Evolutionary conservation across 2,797 vertebrate genomes (phyloP).

Genomic region (Alectoris magna): DNA sequence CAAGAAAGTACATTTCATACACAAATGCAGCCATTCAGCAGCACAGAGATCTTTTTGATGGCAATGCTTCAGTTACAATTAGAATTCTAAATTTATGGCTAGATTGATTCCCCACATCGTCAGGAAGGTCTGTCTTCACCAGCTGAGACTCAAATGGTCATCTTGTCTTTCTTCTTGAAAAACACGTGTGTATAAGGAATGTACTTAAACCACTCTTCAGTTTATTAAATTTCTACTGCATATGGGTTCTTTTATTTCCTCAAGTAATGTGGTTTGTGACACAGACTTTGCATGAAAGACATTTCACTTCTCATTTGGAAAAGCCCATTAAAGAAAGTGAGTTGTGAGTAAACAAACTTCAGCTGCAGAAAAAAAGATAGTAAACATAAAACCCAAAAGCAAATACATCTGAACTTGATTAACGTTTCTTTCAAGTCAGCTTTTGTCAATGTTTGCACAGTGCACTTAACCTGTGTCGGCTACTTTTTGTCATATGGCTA

Average conservation of each 20-base stretch:
- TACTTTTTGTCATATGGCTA: neutral
- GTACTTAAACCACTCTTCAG: neutral
- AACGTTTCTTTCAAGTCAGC: neutral
- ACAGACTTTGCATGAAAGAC: neutral
- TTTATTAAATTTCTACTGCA: neutral
- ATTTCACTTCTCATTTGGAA: conserved; percentile 50
- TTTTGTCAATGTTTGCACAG: neutral
- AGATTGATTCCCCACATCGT: neutral
- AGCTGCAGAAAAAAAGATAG: neutral
- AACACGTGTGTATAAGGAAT: rapidly evolving
- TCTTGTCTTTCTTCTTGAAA: neutral
- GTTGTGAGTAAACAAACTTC: conserved; percentile 33
- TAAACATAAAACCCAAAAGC: neutral
- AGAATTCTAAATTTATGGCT: neutral
- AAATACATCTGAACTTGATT: neutral
- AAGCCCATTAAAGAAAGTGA: neutral
- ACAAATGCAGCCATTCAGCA: neutral
- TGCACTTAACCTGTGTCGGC: neutral
- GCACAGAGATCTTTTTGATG: neutral
- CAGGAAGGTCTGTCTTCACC: neutral
- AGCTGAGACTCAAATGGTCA: neutral
- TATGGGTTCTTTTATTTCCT: neutral
- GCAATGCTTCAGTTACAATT: neutral
- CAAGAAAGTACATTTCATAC: neutral
- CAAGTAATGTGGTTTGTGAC: neutral